phyloP scores from a whole-genome alignment of 2,113 vertebrate species.

The Lepisosteus oculatus region DNA sequence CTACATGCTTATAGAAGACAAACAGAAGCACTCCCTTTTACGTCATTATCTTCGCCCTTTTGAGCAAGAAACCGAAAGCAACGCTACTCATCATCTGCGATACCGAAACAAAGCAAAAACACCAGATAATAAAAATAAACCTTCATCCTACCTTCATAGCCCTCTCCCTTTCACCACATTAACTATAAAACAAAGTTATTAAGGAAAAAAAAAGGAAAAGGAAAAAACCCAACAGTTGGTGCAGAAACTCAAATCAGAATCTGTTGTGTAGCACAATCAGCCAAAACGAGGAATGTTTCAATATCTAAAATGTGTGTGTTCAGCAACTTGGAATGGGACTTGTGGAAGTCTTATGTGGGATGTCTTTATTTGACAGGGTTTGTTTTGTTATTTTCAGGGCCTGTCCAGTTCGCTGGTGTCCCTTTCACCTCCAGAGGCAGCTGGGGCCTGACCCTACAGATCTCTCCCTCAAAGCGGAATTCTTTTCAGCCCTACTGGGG shows the following conservation, averaged over 20 bases:
- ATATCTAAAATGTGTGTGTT: conserved; percentile 54
- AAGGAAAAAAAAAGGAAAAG: conserved; percentile 29
- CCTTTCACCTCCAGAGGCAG: conserved; percentile 87
- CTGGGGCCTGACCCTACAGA: conserved; percentile 94
- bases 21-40: too few species aligned
- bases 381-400: conserved; percentile 81
- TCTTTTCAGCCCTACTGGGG: conserved; percentile 82
- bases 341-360: conserved; percentile 60
- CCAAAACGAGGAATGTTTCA: conserved; percentile 43
- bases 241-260: conserved; percentile 41
- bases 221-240: conserved; percentile 29
- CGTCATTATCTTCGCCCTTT: too few species aligned
- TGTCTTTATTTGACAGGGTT: conserved; percentile 70
- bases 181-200: conserved; percentile 28
- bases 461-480: conserved; percentile 79
- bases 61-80: not conserved
- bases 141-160: conserved; percentile 65
- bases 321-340: conserved; percentile 60
- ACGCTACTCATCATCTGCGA: not conserved
- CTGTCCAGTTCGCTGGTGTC: conserved; percentile 86
- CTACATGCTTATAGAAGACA: not conserved
- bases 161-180: conserved; percentile 53
- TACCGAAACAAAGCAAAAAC: conserved; percentile 14
- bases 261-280: conserved; percentile 52
- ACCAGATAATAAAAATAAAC: conserved; percentile 40